phyloP scores from a whole-genome alignment of 2,113 vertebrate genomes.

The Amia ocellicauda region DNA sequence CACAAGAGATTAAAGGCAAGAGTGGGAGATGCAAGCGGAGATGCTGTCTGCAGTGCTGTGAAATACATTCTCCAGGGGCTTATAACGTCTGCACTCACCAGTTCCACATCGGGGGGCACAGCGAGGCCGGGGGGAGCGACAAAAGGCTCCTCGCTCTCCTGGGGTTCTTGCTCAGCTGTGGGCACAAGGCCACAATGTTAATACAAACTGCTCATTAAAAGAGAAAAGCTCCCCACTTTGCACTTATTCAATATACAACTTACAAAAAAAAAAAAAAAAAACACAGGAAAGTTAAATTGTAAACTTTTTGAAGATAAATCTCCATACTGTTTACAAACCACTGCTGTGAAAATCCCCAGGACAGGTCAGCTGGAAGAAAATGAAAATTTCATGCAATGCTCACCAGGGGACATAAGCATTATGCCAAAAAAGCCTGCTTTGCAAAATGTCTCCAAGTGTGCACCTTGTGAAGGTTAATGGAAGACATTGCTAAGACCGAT shows the following conservation, averaged over 20 bases:
- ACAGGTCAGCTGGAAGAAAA: constrained; percentile 26
- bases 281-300: not conserved
- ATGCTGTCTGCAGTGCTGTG: too few relatives aligned
- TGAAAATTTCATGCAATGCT: constrained; percentile 22
- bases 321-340: not conserved
- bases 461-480: constrained; percentile 22
- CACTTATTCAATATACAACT: not conserved
- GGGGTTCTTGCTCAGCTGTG: constrained; percentile 68
- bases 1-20: too few relatives aligned
- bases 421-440: not conserved
- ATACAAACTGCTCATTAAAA: not conserved
- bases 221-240: not conserved
- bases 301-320: too few relatives aligned
- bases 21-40: too few relatives aligned
- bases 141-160: constrained; percentile 91
- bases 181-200: not conserved
- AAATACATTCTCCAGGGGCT: too few relatives aligned
- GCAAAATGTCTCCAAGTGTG: constrained; percentile 11
- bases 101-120: constrained; percentile 89
- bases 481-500: constrained; percentile 11
- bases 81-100: too few relatives aligned
- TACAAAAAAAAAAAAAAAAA: constrained; percentile 7
- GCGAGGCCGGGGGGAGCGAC: constrained; percentile 81
- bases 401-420: constrained; percentile 10
- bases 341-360: not conserved